A percentile compares a stretch with the other conserved stretches of the same genome.
Evolutionary conservation across 2,797 vertebrate genomes (phyloP).

Genomic region (Microctenopoma lineatum): DNA sequence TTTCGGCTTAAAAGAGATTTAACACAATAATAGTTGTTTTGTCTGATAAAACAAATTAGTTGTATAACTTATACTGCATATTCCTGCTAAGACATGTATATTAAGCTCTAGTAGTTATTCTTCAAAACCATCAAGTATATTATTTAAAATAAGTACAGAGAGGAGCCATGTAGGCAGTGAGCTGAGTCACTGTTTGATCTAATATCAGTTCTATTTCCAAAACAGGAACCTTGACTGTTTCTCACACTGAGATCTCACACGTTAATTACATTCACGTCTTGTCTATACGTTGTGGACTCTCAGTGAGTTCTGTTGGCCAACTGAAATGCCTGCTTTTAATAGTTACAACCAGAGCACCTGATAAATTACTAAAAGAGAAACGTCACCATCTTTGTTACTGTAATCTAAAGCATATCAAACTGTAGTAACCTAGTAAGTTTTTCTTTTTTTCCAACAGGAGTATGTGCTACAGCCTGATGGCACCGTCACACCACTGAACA

Average conservation of each 20-base stretch:
- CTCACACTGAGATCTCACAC: no score
- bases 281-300: neutral
- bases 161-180: neutral
- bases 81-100: neutral
- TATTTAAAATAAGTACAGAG: neutral
- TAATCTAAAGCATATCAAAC: neutral
- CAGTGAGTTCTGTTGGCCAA: neutral
- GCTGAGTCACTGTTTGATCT: conserved; percentile 1
- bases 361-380: neutral
- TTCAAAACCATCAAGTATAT: neutral
- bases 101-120: neutral
- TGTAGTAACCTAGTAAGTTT: no score
- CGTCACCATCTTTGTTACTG: neutral
- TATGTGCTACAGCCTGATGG: conserved; percentile 86
- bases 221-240: neutral
- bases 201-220: neutral
- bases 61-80: neutral
- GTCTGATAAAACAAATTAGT: neutral
- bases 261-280: neutral
- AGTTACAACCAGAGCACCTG: neutral
- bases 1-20: neutral
- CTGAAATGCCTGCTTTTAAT: neutral
- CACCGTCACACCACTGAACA: conserved; percentile 83
- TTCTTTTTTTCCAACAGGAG: conserved; percentile 69
- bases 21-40: neutral